A percentile compares a stretch with the other conserved stretches of the same genome.
Evolutionary conservation across 2,888 invertebrate genomes (phyloP).

Genomic region (Dolichomitus sp.): DNA sequence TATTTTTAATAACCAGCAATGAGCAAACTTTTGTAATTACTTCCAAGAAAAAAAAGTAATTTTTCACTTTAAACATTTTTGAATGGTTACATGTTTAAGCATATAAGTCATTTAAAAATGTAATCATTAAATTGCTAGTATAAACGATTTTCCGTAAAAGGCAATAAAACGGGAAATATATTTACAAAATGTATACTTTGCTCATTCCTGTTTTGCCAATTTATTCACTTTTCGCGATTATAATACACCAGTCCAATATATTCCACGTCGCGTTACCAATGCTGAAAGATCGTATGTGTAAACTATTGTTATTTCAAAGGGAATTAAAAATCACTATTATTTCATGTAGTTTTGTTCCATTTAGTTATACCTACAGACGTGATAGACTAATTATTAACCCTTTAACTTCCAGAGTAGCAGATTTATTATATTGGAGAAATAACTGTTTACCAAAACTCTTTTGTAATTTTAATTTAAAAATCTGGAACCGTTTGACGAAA

Average conservation of each 20-base stretch:
- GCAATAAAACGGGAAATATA: neutral
- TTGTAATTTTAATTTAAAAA: too few relatives aligned
- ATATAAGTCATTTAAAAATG: neutral
- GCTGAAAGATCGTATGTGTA: neutral
- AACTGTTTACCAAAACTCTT: too few relatives aligned
- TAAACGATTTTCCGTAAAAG: neutral
- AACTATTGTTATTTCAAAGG: neutral
- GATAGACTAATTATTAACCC: neutral
- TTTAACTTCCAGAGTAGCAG: too few relatives aligned
- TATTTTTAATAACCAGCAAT: neutral
- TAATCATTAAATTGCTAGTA: neutral
- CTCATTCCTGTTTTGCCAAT: constrained; percentile 1
- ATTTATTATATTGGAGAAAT: too few relatives aligned
- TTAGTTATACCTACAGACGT: neutral
- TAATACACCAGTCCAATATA: neutral
- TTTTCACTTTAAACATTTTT: neutral
- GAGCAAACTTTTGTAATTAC: constrained; percentile 8
- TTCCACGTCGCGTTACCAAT: neutral
- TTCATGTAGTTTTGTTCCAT: neutral
- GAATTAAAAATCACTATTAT: neutral
- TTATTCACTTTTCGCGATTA: neutral
- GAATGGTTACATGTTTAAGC: neutral
- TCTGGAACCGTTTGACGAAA: too few relatives aligned
- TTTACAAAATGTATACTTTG: neutral
- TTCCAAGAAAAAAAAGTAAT: neutral